These are phyloP conservation scores for Cichlasoma orientale DNA, from an alignment of 2,797 vertebrate species.

Conservation along the genomic window DNA sequence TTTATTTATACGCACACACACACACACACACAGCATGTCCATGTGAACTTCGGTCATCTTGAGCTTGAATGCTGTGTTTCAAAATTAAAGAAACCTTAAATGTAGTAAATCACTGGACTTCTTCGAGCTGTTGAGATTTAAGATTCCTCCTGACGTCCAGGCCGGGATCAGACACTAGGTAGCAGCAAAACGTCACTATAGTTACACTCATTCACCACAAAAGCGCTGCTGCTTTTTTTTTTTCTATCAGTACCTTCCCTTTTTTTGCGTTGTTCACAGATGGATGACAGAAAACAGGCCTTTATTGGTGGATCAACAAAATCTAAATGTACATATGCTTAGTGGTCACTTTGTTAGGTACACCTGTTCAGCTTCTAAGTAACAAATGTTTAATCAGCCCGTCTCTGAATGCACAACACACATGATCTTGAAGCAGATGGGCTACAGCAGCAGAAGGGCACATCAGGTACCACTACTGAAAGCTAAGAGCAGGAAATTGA, in stretches of 20 bases:
- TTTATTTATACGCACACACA: constrained; percentile 48
- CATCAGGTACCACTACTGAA: background rate
- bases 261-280: background rate
- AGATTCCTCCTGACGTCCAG: background rate
- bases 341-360: too few relatives aligned
- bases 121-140: background rate
- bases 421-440: background rate
- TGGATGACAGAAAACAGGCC: too few relatives aligned
- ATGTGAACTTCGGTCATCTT: constrained; percentile 95
- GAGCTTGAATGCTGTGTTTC: constrained; percentile 97
- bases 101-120: constrained; percentile 30
- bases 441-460: background rate
- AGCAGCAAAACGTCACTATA: constrained; percentile 51
- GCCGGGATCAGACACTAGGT: constrained; percentile 60
- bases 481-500: background rate
- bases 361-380: too few relatives aligned
- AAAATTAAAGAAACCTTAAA: constrained; percentile 87
- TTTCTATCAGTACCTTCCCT: too few relatives aligned
- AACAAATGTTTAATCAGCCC: too few relatives aligned
- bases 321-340: too few relatives aligned
- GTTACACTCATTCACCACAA: background rate
- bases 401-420: background rate
- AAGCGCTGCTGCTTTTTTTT: background rate
- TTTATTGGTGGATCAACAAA: too few relatives aligned
- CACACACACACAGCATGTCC: constrained; percentile 83